A percentile compares a stretch with the other conserved stretches of the same genome.
These are phyloP conservation scores for Psammodynastes pulverulentus DNA, from an alignment of 2,113 vertebrate genomes.

Conservation along the genomic window DNA sequence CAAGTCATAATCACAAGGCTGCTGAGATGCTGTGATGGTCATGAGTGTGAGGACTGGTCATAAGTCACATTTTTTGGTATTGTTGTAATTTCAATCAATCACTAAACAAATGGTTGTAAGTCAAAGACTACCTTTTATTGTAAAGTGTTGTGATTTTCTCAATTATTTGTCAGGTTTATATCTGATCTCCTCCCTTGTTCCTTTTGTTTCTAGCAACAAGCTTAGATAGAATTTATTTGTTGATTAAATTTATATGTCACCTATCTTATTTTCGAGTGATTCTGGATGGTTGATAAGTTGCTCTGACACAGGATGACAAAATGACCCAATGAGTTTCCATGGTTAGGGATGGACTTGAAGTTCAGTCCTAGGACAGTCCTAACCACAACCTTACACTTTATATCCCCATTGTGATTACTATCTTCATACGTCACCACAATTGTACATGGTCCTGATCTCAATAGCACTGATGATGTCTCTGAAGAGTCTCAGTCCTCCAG, in stretches of 20 bases:
- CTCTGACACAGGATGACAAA: not conserved
- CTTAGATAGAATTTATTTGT: not conserved
- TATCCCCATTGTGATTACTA: not conserved
- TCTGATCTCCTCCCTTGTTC: not conserved
- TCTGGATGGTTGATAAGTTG: not conserved
- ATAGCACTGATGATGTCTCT: too few species aligned
- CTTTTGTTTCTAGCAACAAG: not conserved
- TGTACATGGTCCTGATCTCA: too few species aligned
- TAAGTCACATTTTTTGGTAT: too few species aligned
- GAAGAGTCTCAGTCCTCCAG: too few species aligned
- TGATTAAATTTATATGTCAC: too few species aligned
- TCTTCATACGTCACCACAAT: too few species aligned
- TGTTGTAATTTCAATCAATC: too few species aligned
- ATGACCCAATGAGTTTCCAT: not conserved
- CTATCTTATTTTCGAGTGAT: too few species aligned
- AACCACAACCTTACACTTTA: not conserved
- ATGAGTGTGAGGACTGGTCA: too few species aligned
- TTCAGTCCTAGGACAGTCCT: not conserved
- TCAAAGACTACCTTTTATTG: not conserved
- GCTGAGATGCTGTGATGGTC: too few species aligned
- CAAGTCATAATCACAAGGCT: too few species aligned
- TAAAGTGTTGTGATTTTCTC: not conserved
- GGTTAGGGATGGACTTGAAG: not conserved
- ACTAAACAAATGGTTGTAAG: too few species aligned
- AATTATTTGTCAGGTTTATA: not conserved